Conservation (phyloP, 2,797 vertebrate species). For the Danionella dracula region DNA sequence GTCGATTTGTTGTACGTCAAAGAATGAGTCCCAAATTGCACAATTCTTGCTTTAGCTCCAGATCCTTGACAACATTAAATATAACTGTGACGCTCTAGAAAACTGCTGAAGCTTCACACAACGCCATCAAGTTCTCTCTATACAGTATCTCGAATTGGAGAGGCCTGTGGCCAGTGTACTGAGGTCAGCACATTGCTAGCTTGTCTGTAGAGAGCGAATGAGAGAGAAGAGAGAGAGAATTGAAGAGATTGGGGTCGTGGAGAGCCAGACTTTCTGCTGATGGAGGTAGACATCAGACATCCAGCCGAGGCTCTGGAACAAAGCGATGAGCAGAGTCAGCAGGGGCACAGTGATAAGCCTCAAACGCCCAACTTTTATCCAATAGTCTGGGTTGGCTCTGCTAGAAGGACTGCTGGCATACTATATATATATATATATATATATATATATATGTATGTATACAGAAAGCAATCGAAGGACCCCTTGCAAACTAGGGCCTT, state of each 20-base stretch:
- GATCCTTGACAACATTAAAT: not conserved
- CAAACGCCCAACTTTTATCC: slow-evolving; percentile 53
- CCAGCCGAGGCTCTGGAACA: slow-evolving; percentile 67
- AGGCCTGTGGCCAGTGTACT: slow-evolving; percentile 36
- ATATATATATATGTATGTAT: slow-evolving; percentile 59
- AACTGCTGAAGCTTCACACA: slow-evolving; percentile 36
- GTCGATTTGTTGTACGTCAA: not conserved
- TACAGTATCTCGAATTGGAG: slow-evolving; percentile 14
- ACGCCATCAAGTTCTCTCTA: slow-evolving; percentile 16
- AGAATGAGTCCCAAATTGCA: not conserved
- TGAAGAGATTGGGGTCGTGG: slow-evolving; percentile 35
- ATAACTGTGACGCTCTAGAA: not conserved
- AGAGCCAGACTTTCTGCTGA: slow-evolving; percentile 65
- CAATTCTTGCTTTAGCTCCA: not conserved
- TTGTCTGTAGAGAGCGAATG: slow-evolving; percentile 40
- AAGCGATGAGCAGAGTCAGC: slow-evolving; percentile 82
- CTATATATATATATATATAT: slow-evolving; percentile 46
- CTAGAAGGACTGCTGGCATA: slow-evolving; percentile 41
- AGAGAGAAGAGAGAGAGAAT: slow-evolving; percentile 11
- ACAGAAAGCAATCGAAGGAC: slow-evolving; percentile 61
- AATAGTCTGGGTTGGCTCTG: slow-evolving; percentile 53
- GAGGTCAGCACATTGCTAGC: slow-evolving; percentile 82
- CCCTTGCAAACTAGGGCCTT: slow-evolving; percentile 50
- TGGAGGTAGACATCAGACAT: slow-evolving; percentile 63
- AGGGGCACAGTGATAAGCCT: slow-evolving; percentile 53